Percentiles rank a stretch among this genome's conserved stretches.
Conservation (phyloP, 1,140 invertebrate genomes). For the Drosophila auraria region DNA sequence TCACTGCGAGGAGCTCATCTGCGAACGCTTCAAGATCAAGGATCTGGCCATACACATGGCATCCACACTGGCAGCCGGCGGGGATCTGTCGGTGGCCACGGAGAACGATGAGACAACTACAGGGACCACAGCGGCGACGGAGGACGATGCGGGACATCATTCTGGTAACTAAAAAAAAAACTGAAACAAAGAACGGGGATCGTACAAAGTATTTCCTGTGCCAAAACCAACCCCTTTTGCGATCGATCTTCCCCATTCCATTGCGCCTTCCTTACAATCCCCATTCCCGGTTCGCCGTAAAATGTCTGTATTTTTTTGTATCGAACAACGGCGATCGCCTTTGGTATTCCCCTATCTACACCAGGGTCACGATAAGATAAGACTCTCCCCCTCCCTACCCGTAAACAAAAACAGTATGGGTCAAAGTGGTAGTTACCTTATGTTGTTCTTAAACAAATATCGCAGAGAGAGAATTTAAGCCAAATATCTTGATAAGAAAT, state of each 20-base stretch:
- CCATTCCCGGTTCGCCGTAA: background rate
- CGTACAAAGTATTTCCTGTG: constrained; percentile 29
- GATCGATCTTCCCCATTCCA: constrained; percentile 7
- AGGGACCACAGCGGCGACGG: constrained; percentile 32
- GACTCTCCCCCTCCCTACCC: background rate
- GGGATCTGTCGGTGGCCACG: constrained; percentile 22
- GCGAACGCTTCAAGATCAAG: constrained; percentile 80
- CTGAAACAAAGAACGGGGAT: background rate
- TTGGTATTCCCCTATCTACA: constrained; percentile 35
- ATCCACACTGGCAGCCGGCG: constrained; percentile 23
- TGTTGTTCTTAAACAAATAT: background rate
- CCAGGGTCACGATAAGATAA: constrained; percentile 46
- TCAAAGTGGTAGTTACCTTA: constrained; percentile 5
- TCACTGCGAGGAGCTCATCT: constrained; percentile 77
- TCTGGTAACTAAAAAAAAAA: constrained; percentile 59
- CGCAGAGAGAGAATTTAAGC: background rate
- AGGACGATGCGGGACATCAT: constrained; percentile 85
- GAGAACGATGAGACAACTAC: constrained; percentile 27
- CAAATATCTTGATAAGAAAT: background rate
- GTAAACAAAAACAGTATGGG: constrained; percentile 9
- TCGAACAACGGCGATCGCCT: constrained; percentile 30
- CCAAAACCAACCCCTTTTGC: constrained; percentile 30
- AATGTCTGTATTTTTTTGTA: constrained; percentile 7
- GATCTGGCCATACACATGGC: constrained; percentile 62
- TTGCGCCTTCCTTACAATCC: constrained; percentile 11